Evolutionary conservation across 2,113 vertebrate genomes (phyloP).

Genomic region (Dipodomys spectabilis): DNA sequence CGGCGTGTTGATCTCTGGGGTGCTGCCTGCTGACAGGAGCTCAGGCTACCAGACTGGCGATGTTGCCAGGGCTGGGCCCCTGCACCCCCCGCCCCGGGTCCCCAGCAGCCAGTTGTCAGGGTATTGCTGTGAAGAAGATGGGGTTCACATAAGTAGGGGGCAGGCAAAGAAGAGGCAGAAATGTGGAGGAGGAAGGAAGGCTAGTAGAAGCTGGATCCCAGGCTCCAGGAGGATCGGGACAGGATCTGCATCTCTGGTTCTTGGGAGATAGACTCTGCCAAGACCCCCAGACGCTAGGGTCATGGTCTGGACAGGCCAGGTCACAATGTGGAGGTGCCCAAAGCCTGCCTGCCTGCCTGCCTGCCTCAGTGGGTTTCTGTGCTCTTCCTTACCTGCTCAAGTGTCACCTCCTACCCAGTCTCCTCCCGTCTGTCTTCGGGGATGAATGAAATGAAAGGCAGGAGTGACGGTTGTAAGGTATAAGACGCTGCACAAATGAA

Average conservation of each 20-base stretch:
- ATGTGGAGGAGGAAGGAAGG: accelerated
- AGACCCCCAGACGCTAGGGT: not conserved
- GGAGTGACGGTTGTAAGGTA: accelerated
- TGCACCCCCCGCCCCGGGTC: no score
- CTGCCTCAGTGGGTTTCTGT: not conserved
- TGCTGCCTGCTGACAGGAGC: no score
- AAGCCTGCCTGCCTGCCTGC: not conserved
- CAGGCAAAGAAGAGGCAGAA: not conserved
- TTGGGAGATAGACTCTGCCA: not conserved
- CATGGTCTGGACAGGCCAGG: not conserved
- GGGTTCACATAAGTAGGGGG: accelerated
- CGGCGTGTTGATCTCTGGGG: not conserved
- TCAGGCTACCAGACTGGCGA: no score
- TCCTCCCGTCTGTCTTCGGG: accelerated
- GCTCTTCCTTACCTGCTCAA: accelerated
- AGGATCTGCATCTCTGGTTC: not conserved
- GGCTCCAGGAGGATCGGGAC: accelerated
- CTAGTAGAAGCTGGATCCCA: accelerated
- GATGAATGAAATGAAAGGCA: accelerated
- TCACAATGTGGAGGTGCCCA: accelerated
- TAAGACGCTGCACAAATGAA: accelerated
- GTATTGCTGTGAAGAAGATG: not conserved
- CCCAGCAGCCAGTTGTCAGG: accelerated
- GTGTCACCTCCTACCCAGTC: accelerated
- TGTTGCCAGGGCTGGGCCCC: accelerated